phyloP scores from a whole-genome alignment of 92 coral and sea anemone species.

The Phenganax stokvisi region DNA sequence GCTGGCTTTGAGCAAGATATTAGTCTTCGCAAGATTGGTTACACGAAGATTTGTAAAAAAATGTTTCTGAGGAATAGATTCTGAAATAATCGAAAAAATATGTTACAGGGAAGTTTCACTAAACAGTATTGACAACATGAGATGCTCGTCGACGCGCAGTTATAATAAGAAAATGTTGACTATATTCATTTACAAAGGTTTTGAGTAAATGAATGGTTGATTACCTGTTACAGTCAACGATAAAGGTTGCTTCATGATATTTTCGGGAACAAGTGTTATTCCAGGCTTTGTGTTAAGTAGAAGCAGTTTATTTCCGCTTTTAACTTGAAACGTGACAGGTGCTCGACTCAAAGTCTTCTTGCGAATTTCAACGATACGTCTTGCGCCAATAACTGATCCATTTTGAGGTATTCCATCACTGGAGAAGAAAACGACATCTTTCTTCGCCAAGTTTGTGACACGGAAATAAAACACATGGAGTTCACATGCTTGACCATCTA shows the following conservation, averaged over 20 bases:
- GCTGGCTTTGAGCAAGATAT: conserved; percentile 64
- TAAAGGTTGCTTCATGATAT: conserved; percentile 14
- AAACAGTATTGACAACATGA: too few relatives aligned
- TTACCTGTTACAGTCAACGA: conserved; percentile 63
- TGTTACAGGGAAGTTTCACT: neutral
- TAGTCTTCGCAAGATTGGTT: conserved; percentile 62
- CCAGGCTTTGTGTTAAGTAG: conserved; percentile 58
- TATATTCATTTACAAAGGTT: neutral
- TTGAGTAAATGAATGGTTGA: neutral
- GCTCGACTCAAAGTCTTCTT: conserved; percentile 61
- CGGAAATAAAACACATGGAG: conserved; percentile 50
- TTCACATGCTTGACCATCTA: conserved; percentile 28
- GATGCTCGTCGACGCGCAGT: neutral
- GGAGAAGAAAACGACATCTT: conserved; percentile 47
- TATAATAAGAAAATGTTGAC: neutral
- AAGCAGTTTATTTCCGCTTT: conserved; percentile 41
- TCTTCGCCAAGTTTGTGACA: conserved; percentile 63
- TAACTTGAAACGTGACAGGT: conserved; percentile 65
- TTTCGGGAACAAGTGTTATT: conserved; percentile 57
- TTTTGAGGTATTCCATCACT: conserved; percentile 57
- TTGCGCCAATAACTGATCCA: conserved; percentile 55
- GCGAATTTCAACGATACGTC: conserved; percentile 55
- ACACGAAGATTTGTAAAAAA: conserved; percentile 66
- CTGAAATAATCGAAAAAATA: conserved; percentile 5
- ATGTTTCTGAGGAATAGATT: conserved; percentile 57